phyloP scores from a whole-genome alignment of 1,140 invertebrate genomes.

The Helicorthomorpha holstii region DNA sequence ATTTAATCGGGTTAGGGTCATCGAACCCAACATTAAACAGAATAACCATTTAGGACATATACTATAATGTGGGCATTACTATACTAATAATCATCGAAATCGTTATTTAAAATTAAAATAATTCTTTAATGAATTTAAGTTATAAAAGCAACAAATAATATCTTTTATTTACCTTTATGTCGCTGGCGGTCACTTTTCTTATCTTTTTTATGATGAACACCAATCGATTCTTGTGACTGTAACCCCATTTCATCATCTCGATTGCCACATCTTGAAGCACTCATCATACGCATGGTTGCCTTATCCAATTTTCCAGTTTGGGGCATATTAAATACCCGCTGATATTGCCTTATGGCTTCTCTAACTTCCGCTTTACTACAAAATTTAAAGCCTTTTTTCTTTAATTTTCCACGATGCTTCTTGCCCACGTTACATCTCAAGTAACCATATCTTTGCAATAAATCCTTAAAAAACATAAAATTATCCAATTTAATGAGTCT shows the following conservation, averaged over 20 bases:
- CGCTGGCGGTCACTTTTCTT: conserved; percentile 5
- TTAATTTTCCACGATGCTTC: neutral
- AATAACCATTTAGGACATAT: too few relatives aligned
- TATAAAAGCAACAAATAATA: neutral
- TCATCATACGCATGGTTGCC: conserved; percentile 23
- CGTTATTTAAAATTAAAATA: neutral
- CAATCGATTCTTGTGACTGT: neutral
- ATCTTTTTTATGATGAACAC: too few relatives aligned
- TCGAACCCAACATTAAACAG: too few relatives aligned
- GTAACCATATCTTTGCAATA: conserved; percentile 11
- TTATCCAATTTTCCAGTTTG: conserved; percentile 23
- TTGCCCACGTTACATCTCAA: conserved; percentile 4
- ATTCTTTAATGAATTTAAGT: neutral
- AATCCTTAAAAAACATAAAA: conserved; percentile 11
- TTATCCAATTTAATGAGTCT: too few relatives aligned
- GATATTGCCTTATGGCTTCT: conserved; percentile 20
- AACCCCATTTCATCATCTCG: conserved; percentile 18
- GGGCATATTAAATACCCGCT: conserved; percentile 24
- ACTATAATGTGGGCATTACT: neutral
- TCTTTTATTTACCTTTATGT: conserved; percentile 1
- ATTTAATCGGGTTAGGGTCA: too few relatives aligned
- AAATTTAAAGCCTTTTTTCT: neutral
- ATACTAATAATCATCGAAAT: neutral
- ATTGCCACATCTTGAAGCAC: conserved; percentile 25
- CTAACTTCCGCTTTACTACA: conserved; percentile 8